phyloP scores from a whole-genome alignment of 1,140 invertebrate genomes.

The Zaprionus camerounensis region DNA sequence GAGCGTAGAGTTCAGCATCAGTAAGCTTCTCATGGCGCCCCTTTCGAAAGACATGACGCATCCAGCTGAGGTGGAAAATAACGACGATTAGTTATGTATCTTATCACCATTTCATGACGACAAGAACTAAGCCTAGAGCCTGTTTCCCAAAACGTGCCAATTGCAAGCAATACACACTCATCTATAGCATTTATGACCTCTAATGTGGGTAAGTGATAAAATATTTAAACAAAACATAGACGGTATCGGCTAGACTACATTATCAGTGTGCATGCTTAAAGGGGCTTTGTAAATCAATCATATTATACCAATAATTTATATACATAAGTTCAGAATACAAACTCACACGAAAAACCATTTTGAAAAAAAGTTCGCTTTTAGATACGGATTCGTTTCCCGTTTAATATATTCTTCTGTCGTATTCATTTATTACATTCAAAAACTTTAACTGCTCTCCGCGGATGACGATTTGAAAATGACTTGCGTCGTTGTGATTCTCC shows the following conservation, averaged over 20 bases:
- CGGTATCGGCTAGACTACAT: background rate
- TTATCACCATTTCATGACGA: conserved; percentile 36
- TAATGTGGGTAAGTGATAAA: conserved; percentile 13
- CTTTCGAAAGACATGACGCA: conserved; percentile 79
- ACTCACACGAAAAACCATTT: conserved; percentile 75
- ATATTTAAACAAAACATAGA: background rate
- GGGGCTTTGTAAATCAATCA: background rate
- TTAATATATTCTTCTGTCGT: conserved; percentile 32
- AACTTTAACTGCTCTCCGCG: conserved; percentile 14
- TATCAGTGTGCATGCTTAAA: background rate
- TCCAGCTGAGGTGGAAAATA: conserved; percentile 66
- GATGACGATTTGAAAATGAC: conserved; percentile 43
- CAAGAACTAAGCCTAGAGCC: conserved; percentile 22
- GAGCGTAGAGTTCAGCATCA: conserved; percentile 84
- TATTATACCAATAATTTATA: background rate
- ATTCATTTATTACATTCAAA: conserved; percentile 62
- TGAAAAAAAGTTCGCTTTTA: conserved; percentile 61
- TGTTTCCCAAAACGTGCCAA: conserved; percentile 50
- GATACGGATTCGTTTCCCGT: conserved; percentile 64
- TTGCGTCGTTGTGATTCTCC: background rate
- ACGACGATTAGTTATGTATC: conserved; percentile 43
- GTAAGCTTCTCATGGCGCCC: conserved; percentile 83
- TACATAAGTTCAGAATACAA: background rate
- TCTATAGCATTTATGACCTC: conserved; percentile 6
- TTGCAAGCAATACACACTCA: background rate